Conservation (phyloP, 2,888 invertebrate species). For the Anticlea derivata region DNA sequence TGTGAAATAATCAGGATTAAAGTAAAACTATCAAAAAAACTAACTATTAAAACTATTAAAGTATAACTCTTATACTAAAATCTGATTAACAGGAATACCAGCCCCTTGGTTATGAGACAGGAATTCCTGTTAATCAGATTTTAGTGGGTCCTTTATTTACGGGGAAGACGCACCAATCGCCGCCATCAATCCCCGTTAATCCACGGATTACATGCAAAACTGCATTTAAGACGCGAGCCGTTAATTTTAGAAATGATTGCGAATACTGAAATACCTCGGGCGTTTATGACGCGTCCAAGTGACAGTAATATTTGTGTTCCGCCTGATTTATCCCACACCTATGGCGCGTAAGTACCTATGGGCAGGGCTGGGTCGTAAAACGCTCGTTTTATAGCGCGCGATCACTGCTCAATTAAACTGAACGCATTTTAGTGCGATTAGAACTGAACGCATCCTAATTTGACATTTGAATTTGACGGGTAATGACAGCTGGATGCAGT, state of each 20-base stretch:
- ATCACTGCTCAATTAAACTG: constrained; percentile 28
- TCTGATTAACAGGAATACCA: no score
- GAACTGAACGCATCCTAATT: constrained; percentile 24
- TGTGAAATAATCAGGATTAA: no score
- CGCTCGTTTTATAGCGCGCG: constrained; percentile 53
- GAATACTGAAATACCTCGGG: constrained; percentile 43
- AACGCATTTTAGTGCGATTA: constrained; percentile 27
- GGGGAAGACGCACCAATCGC: constrained; percentile 61
- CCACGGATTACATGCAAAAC: constrained; percentile 61
- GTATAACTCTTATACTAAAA: no score
- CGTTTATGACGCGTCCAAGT: constrained; percentile 67
- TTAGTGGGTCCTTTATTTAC: constrained; percentile 61
- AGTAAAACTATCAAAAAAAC: no score
- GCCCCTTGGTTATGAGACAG: no score
- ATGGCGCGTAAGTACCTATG: constrained; percentile 33
- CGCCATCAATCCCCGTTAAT: constrained; percentile 70
- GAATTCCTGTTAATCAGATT: constrained; percentile 27
- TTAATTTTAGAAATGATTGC: constrained; percentile 60
- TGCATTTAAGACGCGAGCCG: constrained; percentile 63
- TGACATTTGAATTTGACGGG: constrained; percentile 26
- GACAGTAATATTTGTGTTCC: constrained; percentile 71
- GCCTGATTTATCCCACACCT: constrained; percentile 67
- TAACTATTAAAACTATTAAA: no score
- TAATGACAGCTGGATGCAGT: constrained; percentile 28
- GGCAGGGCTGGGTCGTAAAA: constrained; percentile 56